Percentiles rank a stretch among this genome's conserved stretches.
These are phyloP conservation scores for Phaetusa simplex DNA, from an alignment of 2,113 vertebrate species.

Conservation along the genomic window DNA sequence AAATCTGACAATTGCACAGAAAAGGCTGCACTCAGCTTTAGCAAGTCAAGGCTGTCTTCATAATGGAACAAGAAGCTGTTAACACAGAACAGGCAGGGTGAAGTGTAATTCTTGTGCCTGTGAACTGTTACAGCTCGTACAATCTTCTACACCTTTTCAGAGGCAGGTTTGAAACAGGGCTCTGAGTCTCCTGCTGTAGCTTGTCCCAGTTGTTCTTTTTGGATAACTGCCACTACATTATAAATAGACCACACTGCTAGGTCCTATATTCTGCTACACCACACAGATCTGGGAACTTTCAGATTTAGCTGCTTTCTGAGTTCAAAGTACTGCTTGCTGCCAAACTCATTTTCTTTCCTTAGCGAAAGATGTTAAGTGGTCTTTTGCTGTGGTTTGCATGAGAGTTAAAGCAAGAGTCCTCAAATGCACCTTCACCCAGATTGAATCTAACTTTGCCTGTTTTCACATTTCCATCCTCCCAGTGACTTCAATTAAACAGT, in stretches of 20 bases:
- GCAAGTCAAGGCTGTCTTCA: neutral
- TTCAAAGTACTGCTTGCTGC: slow-evolving; percentile 17
- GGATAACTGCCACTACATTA: neutral
- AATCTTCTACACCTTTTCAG: neutral
- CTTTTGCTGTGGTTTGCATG: neutral
- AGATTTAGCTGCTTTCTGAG: neutral
- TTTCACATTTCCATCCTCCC: neutral
- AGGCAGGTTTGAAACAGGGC: neutral
- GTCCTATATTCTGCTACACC: neutral
- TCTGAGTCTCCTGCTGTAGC: neutral
- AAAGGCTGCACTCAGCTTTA: neutral
- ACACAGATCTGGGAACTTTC: slow-evolving; percentile 4
- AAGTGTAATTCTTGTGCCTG: neutral
- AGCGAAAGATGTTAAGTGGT: neutral
- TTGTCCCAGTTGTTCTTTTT: slow-evolving; percentile 10
- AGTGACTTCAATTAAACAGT: neutral
- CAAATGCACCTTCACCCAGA: slow-evolving; percentile 10
- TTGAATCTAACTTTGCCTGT: neutral
- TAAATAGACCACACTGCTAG: slow-evolving; percentile 7
- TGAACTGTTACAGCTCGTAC: neutral
- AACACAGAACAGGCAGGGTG: neutral
- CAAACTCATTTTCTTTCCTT: neutral
- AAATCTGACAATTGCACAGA: neutral
- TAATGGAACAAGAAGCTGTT: neutral
- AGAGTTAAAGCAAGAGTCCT: slow-evolving; percentile 18